These are phyloP conservation scores for Agrotis ipsilon DNA, from an alignment of 2,888 invertebrate genomes.

Conservation along the genomic window DNA sequence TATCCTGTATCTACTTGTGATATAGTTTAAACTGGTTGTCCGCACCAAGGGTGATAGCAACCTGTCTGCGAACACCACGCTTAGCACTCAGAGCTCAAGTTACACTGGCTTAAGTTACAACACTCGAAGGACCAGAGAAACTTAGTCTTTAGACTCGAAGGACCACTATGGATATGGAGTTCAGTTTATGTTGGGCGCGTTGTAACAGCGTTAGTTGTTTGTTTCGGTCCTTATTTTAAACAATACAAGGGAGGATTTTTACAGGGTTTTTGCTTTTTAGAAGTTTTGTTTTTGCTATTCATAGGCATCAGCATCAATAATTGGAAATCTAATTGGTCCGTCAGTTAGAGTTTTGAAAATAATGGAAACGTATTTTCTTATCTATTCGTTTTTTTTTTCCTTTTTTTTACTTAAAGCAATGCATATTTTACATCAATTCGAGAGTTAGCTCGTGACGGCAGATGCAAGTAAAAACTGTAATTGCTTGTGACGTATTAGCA, in stretches of 20 bases:
- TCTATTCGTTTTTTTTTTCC: too few species aligned
- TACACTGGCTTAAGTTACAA: slow-evolving; percentile 1
- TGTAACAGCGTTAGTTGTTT: slow-evolving; percentile 26
- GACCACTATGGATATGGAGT: slow-evolving; percentile 12
- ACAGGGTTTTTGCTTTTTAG: background rate
- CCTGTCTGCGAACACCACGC: slow-evolving; percentile 53
- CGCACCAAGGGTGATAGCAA: slow-evolving; percentile 57
- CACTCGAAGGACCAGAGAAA: background rate
- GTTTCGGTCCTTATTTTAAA: slow-evolving; percentile 18
- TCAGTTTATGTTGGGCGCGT: slow-evolving; percentile 7
- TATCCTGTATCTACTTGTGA: slow-evolving; percentile 72
- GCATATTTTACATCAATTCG: too few species aligned
- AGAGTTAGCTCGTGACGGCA: too few species aligned
- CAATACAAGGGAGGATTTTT: slow-evolving; percentile 10
- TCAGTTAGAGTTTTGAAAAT: too few species aligned
- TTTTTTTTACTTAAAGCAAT: too few species aligned
- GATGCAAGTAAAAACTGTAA: too few species aligned
- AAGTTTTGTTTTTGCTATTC: background rate
- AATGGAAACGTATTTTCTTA: too few species aligned
- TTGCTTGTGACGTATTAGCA: too few species aligned
- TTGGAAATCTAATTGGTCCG: too few species aligned
- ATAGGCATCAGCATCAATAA: too few species aligned
- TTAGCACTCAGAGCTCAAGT: slow-evolving; percentile 35
- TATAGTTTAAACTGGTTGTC: slow-evolving; percentile 71
- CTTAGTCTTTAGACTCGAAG: background rate